Evolutionary conservation across 2,797 vertebrate species (phyloP).

Genomic region (Acanthis flammea): DNA sequence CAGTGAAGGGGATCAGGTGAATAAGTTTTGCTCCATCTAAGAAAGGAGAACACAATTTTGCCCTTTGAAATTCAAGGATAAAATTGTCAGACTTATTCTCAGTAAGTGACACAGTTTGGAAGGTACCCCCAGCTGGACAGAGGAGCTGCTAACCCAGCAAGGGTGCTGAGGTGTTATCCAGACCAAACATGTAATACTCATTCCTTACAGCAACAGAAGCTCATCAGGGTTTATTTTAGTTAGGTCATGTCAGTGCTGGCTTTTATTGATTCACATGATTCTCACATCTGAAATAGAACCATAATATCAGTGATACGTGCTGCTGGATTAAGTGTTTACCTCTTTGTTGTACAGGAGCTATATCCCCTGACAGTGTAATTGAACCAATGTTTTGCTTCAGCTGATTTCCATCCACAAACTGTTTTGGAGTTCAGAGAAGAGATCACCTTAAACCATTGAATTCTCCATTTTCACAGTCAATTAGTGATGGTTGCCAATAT

Average conservation of each 20-base stretch:
- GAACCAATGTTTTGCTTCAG: constrained; percentile 54
- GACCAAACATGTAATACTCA: not conserved
- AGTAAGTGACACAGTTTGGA: not conserved
- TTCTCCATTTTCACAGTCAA: constrained; percentile 71
- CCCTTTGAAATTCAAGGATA: not conserved
- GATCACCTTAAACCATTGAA: constrained; percentile 65
- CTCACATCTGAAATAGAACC: constrained; percentile 35
- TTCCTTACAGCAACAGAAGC: constrained; percentile 1
- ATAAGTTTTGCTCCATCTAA: not conserved
- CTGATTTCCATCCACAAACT: constrained; percentile 67
- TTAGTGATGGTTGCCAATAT: constrained; percentile 66
- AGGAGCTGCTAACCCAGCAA: not conserved
- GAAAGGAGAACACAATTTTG: not conserved
- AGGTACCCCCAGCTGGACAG: not conserved
- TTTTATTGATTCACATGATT: constrained; percentile 51
- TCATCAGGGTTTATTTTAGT: constrained; percentile 37
- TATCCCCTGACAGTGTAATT: constrained; percentile 20
- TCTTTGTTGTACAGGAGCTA: constrained; percentile 48
- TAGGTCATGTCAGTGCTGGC: not conserved
- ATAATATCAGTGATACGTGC: constrained; percentile 10
- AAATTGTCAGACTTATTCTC: not conserved
- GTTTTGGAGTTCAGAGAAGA: constrained; percentile 61
- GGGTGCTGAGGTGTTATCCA: not conserved
- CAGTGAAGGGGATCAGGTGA: not conserved
- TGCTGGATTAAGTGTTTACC: constrained; percentile 70